Evolutionary conservation across 2,888 invertebrate species (phyloP).

Genomic region (Petrophora chlorosata): DNA sequence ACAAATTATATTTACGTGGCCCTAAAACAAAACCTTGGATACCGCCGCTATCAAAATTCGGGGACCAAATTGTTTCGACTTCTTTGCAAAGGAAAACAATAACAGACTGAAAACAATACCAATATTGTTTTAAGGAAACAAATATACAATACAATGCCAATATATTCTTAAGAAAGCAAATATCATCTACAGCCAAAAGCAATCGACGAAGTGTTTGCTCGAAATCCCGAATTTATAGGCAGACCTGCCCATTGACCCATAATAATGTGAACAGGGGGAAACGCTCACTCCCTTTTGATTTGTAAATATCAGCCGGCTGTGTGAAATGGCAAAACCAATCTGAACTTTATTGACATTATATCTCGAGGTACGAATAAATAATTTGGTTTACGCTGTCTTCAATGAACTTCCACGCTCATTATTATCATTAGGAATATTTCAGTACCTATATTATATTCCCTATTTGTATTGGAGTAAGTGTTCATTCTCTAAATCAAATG

Average conservation of each 20-base stretch:
- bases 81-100: conserved; percentile 2
- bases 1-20: too few relatives aligned
- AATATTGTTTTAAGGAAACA: too few relatives aligned
- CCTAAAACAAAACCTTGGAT: too few relatives aligned
- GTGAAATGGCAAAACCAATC: conserved; percentile 34
- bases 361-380: conserved; percentile 44
- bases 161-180: conserved; percentile 6
- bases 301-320: conserved; percentile 36
- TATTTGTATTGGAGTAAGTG: conserved; percentile 21
- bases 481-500: conserved; percentile 12
- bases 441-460: not conserved
- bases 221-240: conserved; percentile 11
- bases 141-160: too few relatives aligned
- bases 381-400: conserved; percentile 50
- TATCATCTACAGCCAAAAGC: conserved; percentile 5
- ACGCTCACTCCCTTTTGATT: conserved; percentile 28
- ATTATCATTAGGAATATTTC: not conserved
- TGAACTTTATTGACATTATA: conserved; percentile 52
- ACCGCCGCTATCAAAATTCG: too few relatives aligned
- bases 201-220: conserved; percentile 12
- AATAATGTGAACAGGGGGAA: conserved; percentile 29
- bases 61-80: too few relatives aligned
- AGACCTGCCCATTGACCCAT: conserved; percentile 26
- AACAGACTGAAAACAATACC: conserved; percentile 2
- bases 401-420: conserved; percentile 40